These are phyloP conservation scores for Cataglyphis cursor DNA, from an alignment of 2,888 invertebrate genomes.

Conservation along the genomic window DNA sequence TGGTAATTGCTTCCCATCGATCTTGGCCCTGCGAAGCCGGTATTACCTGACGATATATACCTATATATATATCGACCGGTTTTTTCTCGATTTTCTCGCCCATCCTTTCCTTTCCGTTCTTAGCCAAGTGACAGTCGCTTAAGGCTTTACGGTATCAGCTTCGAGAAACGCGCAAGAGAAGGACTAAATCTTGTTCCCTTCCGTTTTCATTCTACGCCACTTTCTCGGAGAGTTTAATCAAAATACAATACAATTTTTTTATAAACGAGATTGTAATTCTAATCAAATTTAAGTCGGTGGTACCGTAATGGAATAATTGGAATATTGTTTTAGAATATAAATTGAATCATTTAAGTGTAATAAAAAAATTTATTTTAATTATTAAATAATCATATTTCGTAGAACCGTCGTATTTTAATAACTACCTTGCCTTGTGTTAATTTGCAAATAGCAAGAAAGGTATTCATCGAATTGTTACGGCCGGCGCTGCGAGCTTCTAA, in stretches of 20 bases:
- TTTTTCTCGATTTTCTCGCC: constrained; percentile 55
- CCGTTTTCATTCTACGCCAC: constrained; percentile 31
- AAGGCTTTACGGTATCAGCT: constrained; percentile 44
- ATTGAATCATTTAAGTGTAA: not conserved
- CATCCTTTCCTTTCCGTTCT: constrained; percentile 54
- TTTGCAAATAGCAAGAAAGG: constrained; percentile 11
- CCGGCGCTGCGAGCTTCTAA: constrained; percentile 16
- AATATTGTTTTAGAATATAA: not conserved
- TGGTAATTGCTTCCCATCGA: constrained; percentile 75
- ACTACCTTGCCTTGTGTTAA: not conserved
- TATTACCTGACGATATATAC: constrained; percentile 39
- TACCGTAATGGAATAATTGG: not conserved
- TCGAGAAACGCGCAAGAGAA: constrained; percentile 46
- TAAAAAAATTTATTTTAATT: not conserved
- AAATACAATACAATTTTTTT: constrained; percentile 36
- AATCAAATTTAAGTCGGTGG: constrained; percentile 37
- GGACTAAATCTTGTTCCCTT: constrained; percentile 36
- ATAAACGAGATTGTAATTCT: constrained; percentile 12
- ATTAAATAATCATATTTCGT: not conserved
- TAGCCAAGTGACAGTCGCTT: constrained; percentile 56
- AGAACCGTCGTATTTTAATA: constrained; percentile 11
- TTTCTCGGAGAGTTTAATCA: constrained; percentile 41
- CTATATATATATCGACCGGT: constrained; percentile 54
- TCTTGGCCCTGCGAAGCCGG: constrained; percentile 54
- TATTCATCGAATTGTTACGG: constrained; percentile 45